Percentiles rank a stretch among this genome's conserved stretches.
These are phyloP conservation scores for Caradrina kadenii DNA, from an alignment of 2,888 invertebrate genomes.

Conservation along the genomic window DNA sequence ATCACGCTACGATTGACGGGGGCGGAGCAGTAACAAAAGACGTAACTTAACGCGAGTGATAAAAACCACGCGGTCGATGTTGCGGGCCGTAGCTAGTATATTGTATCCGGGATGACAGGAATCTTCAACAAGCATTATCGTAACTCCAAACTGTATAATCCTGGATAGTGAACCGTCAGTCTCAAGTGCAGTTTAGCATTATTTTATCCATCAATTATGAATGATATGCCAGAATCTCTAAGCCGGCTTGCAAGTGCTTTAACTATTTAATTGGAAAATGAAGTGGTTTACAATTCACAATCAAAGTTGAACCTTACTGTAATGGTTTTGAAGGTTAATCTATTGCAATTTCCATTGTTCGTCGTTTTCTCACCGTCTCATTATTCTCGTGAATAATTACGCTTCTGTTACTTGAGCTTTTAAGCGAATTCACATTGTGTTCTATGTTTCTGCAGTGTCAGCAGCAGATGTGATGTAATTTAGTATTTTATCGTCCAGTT, in stretches of 20 bases:
- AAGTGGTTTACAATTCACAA: conserved; percentile 48
- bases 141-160: conserved; percentile 29
- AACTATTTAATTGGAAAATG: conserved; percentile 57
- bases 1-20: too few species aligned
- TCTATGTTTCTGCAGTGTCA: conserved; percentile 48
- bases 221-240: conserved; percentile 48
- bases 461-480: conserved; percentile 39
- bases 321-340: conserved; percentile 69
- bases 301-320: conserved; percentile 47
- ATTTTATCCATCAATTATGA: conserved; percentile 56
- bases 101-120: conserved; percentile 21
- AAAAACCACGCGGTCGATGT: too few species aligned
- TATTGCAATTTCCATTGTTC: conserved; percentile 62
- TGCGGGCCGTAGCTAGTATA: too few species aligned
- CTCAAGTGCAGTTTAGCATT: conserved; percentile 54
- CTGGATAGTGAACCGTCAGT: conserved; percentile 29
- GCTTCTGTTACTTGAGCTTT: conserved; percentile 59
- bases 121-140: conserved; percentile 14
- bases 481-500: conserved; percentile 39
- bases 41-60: too few species aligned
- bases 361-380: conserved; percentile 65
- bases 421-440: conserved; percentile 54
- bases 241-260: conserved; percentile 45
- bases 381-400: conserved; percentile 65
- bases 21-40: too few species aligned